Evolutionary conservation across 2,797 vertebrate genomes (phyloP).

Genomic region (Oryzias dopingdopingensis): DNA sequence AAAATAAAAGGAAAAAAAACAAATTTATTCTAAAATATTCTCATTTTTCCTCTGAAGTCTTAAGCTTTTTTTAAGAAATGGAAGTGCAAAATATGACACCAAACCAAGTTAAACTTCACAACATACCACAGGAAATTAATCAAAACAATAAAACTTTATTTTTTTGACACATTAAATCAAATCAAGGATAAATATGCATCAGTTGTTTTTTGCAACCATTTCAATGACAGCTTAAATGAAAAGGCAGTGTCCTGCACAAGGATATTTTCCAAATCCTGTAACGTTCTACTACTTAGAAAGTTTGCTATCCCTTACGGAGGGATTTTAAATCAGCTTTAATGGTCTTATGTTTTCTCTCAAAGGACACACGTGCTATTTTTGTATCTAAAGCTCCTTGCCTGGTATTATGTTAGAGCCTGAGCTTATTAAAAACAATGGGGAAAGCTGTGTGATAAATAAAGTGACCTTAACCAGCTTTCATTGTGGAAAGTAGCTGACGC

Average conservation of each 20-base stretch:
- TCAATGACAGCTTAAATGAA: conserved; percentile 44
- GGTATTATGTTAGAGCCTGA: conserved; percentile 24
- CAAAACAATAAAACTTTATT: background rate
- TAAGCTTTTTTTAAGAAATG: conserved; percentile 26
- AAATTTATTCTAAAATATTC: conserved; percentile 44
- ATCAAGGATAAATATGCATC: background rate
- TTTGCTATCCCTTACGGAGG: conserved; percentile 38
- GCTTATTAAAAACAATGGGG: conserved; percentile 29
- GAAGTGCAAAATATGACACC: conserved; percentile 29
- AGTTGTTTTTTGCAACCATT: conserved; percentile 22
- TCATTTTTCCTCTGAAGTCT: conserved; percentile 20
- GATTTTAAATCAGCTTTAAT: conserved; percentile 51
- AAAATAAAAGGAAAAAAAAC: conserved; percentile 11
- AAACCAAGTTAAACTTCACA: conserved; percentile 27
- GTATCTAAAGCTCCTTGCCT: conserved; percentile 32
- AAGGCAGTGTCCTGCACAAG: conserved; percentile 30
- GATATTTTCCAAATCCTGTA: conserved; percentile 50
- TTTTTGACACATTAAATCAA: background rate
- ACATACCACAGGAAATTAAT: conserved; percentile 3
- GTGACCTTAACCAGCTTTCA: conserved; percentile 37
- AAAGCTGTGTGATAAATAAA: conserved; percentile 45
- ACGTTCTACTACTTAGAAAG: conserved; percentile 42
- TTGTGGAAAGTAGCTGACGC: conserved; percentile 21
- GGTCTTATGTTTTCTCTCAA: conserved; percentile 52
- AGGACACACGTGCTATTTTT: conserved; percentile 38